Base-by-base conservation (phyloP, 2,888 invertebrate genomes). In the Temnothorax ravouxi region DNA sequence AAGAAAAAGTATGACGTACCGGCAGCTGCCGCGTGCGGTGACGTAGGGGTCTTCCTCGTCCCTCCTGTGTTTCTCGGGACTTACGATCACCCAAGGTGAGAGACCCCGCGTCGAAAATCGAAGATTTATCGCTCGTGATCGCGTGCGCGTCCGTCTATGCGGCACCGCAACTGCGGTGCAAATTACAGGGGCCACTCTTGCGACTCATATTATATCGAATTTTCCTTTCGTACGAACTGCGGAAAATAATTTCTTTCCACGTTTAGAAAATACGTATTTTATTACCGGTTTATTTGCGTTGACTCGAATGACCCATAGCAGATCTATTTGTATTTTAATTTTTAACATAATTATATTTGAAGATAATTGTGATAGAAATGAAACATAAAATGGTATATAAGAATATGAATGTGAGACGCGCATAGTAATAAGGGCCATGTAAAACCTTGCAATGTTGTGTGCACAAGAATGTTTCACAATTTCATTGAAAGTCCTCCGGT, bases 1-100 rank as follows among this genome's bases (percentile, higher is more conserved):
- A 95, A 95, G 95, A 94, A 94, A 94, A 92, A 91, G 93, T 93
- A 93, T 94, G 94, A 94, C 93, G 94, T 94, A 91, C 92, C 75
- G 92, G 94, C 94, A 94, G 94, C 94, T 94, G 94, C 93, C 90
- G 90, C 89, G 89, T 84, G 67, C 77, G 84, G 92, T 94, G 94
- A 94, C 94, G 94, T 93, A 93, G 92, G 86, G 86, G 88, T 89
- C 88, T 89, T 89, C 91, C 87, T 64, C 71, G 72, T 85, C 85
- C 84, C 82, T 71, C 75, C 54, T 69, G 21, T 84, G 85, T 91
- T 87, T 87, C 84, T 84, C 88, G 86, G 86, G 74, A 86, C 81
- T 84, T 69, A 50, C 83, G 89, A 90, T 83, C 87, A 80, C 75
- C 89, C 80, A 89, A 90, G 91, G 91, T 91, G 90, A 88, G 90